A percentile compares a stretch with the other conserved stretches of the same genome.
These are phyloP conservation scores for Orientallactaga sibirica DNA, from an alignment of 2,797 vertebrate genomes.

Conservation along the genomic window DNA sequence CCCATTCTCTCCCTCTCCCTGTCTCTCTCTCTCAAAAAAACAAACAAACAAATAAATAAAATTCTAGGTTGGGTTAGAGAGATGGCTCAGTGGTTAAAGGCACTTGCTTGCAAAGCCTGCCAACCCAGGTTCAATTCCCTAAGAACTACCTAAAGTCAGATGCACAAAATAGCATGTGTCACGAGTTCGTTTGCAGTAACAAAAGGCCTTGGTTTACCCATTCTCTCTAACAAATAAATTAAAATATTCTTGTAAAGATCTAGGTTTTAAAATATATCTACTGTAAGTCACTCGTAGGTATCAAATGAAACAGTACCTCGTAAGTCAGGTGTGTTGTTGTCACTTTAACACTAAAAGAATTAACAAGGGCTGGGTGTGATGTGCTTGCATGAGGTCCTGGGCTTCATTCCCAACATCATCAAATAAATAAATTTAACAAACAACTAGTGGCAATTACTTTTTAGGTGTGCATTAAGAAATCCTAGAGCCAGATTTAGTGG, in stretches of 20 bases:
- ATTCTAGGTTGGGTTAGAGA: too few species aligned
- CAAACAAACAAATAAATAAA: not conserved
- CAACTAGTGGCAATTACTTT: not conserved
- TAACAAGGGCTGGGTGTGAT: not conserved
- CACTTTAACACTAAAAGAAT: slow-evolving; percentile 30
- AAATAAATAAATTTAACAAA: not conserved
- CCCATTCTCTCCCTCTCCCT: too few species aligned
- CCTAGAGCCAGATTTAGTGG: not conserved
- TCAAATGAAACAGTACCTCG: not conserved
- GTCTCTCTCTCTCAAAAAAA: too few species aligned
- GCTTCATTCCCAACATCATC: not conserved
- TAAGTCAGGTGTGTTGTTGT: slow-evolving; percentile 26
- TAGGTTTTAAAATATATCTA: slow-evolving; percentile 35
- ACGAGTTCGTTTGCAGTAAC: too few species aligned
- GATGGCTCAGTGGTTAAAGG: too few species aligned
- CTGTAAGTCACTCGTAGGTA: slow-evolving; percentile 10
- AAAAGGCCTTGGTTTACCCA: too few species aligned
- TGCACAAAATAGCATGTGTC: too few species aligned
- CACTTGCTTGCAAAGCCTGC: too few species aligned
- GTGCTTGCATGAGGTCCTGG: not conserved
- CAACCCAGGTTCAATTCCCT: too few species aligned
- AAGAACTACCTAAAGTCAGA: too few species aligned
- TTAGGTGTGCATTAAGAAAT: not conserved
- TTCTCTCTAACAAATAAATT: too few species aligned
- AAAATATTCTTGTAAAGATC: not conserved